Evolutionary conservation across 1,140 invertebrate species (phyloP), one percentile per base, ranked within the genome.

Genomic region (Pristionchus pacificus): DNA sequence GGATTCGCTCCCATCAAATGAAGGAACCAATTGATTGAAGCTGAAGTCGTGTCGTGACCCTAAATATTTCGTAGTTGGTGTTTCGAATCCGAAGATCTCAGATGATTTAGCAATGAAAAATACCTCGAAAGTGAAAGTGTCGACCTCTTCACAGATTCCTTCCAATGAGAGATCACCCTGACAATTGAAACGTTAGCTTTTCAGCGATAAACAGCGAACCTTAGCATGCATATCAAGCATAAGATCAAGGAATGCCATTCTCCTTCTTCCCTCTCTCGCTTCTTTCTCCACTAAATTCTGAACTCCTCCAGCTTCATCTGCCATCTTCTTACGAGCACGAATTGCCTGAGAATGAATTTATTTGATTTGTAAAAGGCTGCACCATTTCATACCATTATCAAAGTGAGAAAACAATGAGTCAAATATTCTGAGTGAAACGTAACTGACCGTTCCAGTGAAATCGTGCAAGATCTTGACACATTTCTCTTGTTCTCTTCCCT

Each of bases 231-330:
- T 90, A 84, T 93, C 91, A 30, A 97, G 88, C 80, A 97, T 86
- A 64, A 96, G 87, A 85, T 97, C 95, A 65, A 97, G 88, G 87
- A 97, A 96, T 33, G 95, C 94, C 75, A 95, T 88, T 77, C 92
- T 10, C 38, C 38, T 49, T 2, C 57, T 66, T 90, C 10, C 84
- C 81, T 72, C 75, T 58, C 32, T 64, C 14, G 71, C 65, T 33
- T 77, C 70, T 57, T 80, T 62, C 2, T 60, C 78, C 32, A 85
- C 60, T 38, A 82, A 59, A 67, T 78, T 75, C 31, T 81, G 70
- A 68, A 80, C 64, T 25, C 83, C 83, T 1, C 80, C 75, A 29
- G 77, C 77, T 64, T 80, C 75, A 14, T 82, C 61, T 80, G 90
- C 90, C 68, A 90, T 89, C 69, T 88, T 88, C 86, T 90, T 91